A percentile compares a stretch with the other conserved stretches of the same genome.
Conservation (phyloP, 2,113 vertebrate species). For the Limnothrissa miodon region DNA sequence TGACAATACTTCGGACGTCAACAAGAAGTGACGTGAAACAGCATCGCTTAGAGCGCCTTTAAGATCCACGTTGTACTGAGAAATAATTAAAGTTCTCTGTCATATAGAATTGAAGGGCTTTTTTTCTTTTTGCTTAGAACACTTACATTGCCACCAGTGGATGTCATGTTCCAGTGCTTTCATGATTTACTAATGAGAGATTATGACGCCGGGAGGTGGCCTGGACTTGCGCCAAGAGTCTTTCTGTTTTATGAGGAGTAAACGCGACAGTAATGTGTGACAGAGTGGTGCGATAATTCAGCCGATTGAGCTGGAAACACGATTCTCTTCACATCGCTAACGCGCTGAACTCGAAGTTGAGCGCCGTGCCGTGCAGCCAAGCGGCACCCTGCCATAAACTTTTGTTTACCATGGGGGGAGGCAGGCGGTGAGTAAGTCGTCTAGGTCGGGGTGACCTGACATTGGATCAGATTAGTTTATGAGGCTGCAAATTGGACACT, state of each 20-base stretch:
- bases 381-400: background rate
- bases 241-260: background rate
- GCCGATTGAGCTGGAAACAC: conserved; percentile 3
- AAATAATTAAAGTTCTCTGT: background rate
- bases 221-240: background rate
- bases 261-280: conserved; percentile 12
- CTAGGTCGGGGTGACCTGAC: conserved; percentile 71
- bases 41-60: no score
- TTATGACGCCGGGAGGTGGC: background rate
- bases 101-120: background rate
- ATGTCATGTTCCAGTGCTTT: conserved; percentile 6
- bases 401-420: conserved; percentile 27
- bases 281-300: conserved; percentile 2
- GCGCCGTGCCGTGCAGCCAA: background rate
- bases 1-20: no score
- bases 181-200: conserved; percentile 9
- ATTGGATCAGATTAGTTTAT: conserved; percentile 62
- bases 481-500: conserved; percentile 59
- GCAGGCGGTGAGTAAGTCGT: conserved; percentile 20
- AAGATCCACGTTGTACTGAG: background rate
- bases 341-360: background rate
- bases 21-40: no score
- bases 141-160: background rate
- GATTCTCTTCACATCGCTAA: background rate
- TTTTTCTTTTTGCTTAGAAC: background rate